A percentile compares a stretch with the other conserved stretches of the same genome.
These are phyloP conservation scores for Poecile montanus DNA, from an alignment of 2,797 vertebrate genomes.

Conservation along the genomic window DNA sequence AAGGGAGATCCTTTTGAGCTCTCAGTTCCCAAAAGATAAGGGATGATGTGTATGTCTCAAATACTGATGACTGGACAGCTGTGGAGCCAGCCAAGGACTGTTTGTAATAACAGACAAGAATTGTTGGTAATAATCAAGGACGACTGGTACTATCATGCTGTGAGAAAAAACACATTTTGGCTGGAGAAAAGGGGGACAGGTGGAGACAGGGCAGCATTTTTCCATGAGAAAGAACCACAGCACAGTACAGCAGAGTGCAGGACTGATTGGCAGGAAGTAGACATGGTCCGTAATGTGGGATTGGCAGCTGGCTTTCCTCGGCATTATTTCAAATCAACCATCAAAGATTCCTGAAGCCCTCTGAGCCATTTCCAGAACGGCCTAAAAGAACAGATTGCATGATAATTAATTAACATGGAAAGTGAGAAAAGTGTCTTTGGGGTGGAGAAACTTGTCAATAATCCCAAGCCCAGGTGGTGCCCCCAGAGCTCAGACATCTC, in stretches of 20 bases:
- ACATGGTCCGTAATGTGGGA: not conserved
- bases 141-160: not conserved
- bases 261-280: not conserved
- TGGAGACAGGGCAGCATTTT: not conserved
- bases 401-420: not conserved
- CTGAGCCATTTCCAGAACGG: not conserved
- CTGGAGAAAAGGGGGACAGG: not conserved
- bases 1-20: not conserved
- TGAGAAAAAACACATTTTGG: not conserved
- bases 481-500: rapidly evolving
- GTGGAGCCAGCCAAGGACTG: not conserved
- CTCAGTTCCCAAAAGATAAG: not conserved
- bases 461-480: not conserved
- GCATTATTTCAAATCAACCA: not conserved
- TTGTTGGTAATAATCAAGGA: not conserved
- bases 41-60: not conserved
- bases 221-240: not conserved
- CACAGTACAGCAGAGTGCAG: not conserved
- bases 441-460: not conserved
- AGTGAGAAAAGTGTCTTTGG: not conserved
- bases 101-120: not conserved
- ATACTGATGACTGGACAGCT: rapidly evolving
- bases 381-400: not conserved
- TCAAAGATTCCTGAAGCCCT: not conserved
- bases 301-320: not conserved